Evolutionary conservation across 2,888 invertebrate species (phyloP).

Genomic region (Ligdia adustata): DNA sequence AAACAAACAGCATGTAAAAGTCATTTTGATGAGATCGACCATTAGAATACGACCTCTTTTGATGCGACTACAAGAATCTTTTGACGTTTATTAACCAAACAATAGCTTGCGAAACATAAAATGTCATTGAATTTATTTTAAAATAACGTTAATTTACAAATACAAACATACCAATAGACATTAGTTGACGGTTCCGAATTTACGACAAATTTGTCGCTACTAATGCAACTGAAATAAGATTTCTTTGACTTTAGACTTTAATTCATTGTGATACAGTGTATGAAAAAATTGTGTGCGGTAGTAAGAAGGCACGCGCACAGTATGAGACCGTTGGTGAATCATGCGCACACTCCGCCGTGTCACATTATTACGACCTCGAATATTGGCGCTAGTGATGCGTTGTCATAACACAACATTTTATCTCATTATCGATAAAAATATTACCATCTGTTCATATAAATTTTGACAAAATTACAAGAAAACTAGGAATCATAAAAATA

Average conservation of each 20-base stretch:
- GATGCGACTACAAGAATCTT: not conserved
- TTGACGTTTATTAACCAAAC: constrained; percentile 16
- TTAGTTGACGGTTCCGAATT: constrained; percentile 11
- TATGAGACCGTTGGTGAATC: constrained; percentile 61
- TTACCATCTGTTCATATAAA: too few species aligned
- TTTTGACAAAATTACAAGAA: too few species aligned
- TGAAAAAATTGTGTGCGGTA: constrained; percentile 23
- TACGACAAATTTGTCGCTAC: constrained; percentile 2
- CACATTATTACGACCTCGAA: constrained; percentile 72
- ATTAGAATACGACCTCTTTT: too few species aligned
- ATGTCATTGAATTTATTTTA: constrained; percentile 16
- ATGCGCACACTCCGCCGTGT: constrained; percentile 69
- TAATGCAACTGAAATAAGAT: too few species aligned
- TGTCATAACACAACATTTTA: constrained; percentile 28
- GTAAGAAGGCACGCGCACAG: constrained; percentile 50
- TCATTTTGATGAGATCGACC: too few species aligned
- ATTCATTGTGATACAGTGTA: constrained; percentile 4
- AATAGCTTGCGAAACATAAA: constrained; percentile 3
- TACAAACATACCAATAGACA: constrained; percentile 37
- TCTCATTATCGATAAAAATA: constrained; percentile 36
- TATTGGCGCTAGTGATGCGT: constrained; percentile 56
- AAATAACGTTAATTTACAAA: constrained; percentile 22
- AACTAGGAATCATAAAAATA: too few species aligned
- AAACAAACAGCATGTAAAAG: too few species aligned
- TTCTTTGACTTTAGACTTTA: constrained; percentile 12